Conservation (phyloP, 2,888 invertebrate genomes). For the Frankliniella intonsa region DNA sequence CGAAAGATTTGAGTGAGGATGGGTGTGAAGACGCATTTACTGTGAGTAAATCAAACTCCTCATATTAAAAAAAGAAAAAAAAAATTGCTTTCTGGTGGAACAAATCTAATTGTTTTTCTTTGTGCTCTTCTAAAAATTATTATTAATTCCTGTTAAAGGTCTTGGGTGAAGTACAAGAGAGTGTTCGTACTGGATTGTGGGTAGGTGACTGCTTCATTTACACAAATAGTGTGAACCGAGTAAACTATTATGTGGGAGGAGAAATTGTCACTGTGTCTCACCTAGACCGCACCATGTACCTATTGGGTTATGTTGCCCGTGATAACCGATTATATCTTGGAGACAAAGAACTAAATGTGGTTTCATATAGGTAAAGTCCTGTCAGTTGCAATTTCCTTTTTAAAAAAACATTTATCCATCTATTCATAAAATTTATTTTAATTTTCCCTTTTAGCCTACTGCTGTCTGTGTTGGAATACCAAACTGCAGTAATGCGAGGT, state of each 20-base stretch:
- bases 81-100: background rate
- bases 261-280: constrained; percentile 98
- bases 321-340: constrained; percentile 94
- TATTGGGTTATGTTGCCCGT: constrained; percentile 91
- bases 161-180: constrained; percentile 81
- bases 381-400: background rate
- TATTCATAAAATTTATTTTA: background rate
- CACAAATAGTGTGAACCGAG: constrained; percentile 93
- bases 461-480: constrained; percentile 94
- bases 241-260: constrained; percentile 99
- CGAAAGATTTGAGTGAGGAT: constrained; percentile 60
- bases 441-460: constrained; percentile 52
- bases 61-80: background rate
- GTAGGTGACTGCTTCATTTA: constrained; percentile 99
- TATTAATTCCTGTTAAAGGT: constrained; percentile 53
- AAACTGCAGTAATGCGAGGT: constrained; percentile 98
- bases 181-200: constrained; percentile 93
- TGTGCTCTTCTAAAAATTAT: background rate
- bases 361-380: constrained; percentile 69
- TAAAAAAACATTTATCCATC: background rate
- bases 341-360: constrained; percentile 95
- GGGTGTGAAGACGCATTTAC: constrained; percentile 96
- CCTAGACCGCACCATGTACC: constrained; percentile 93
- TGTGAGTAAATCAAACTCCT: constrained; percentile 50
- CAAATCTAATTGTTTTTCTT: constrained; percentile 16